A percentile compares a stretch with the other conserved stretches of the same genome.
Evolutionary conservation across 2,797 vertebrate genomes (phyloP).

Genomic region (Eidolon dupreanum): DNA sequence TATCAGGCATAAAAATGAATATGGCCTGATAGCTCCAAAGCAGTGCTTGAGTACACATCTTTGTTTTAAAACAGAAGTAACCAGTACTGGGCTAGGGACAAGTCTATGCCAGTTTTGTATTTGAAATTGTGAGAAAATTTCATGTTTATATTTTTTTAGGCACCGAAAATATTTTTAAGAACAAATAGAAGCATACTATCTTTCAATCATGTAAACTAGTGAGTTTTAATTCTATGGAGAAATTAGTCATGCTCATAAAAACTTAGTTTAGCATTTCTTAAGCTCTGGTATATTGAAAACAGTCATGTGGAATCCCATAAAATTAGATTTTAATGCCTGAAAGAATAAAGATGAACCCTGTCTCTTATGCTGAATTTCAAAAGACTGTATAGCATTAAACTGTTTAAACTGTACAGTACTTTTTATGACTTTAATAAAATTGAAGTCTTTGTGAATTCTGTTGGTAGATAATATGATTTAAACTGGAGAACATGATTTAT

Average conservation of each 20-base stretch:
- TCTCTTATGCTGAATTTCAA: neutral
- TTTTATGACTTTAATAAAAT: conserved; percentile 36
- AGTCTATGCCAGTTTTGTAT: neutral
- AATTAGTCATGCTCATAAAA: neutral
- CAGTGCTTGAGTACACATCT: neutral
- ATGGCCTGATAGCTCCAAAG: neutral
- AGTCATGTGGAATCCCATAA: neutral
- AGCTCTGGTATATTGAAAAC: neutral
- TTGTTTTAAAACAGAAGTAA: neutral
- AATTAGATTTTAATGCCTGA: conserved; percentile 30
- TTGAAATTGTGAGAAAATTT: conserved; percentile 20
- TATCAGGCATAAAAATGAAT: neutral
- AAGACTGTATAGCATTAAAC: neutral
- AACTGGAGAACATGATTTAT: conserved; percentile 3
- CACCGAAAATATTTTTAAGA: conserved; percentile 31
- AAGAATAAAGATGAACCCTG: neutral
- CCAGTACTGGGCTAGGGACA: neutral
- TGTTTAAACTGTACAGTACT: neutral
- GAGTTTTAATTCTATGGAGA: conserved; percentile 27
- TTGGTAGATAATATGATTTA: neutral
- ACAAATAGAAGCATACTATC: neutral
- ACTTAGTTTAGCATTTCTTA: neutral
- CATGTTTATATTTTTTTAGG: neutral
- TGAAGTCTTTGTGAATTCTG: neutral
- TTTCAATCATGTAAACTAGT: neutral